These are phyloP conservation scores for Tachina fera DNA, from an alignment of 2,888 invertebrate species.

Conservation along the genomic window DNA sequence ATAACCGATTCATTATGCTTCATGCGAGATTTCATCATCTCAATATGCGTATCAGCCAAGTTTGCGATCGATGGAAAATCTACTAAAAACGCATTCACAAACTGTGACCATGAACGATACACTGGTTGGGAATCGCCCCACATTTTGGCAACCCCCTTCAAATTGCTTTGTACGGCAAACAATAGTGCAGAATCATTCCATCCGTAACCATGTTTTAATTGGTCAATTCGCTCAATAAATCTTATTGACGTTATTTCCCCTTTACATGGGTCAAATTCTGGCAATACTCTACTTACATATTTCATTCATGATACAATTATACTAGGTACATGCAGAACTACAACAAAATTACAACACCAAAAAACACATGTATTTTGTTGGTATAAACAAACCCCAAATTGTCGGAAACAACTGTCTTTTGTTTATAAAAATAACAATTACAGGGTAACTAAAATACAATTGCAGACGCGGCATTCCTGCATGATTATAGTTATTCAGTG, in stretches of 20 bases:
- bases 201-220: slow-evolving; percentile 53
- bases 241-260: slow-evolving; percentile 26
- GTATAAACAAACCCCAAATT: too few species aligned
- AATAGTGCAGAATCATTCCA: slow-evolving; percentile 58
- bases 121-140: slow-evolving; percentile 62
- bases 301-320: slow-evolving; percentile 8
- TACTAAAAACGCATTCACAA: slow-evolving; percentile 24
- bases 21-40: slow-evolving; percentile 43
- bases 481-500: too few species aligned
- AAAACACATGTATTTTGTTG: too few species aligned
- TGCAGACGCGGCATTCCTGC: too few species aligned
- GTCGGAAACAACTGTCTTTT: too few species aligned
- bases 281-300: slow-evolving; percentile 41
- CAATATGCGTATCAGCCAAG: slow-evolving; percentile 57
- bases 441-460: too few species aligned
- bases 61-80: slow-evolving; percentile 59
- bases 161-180: slow-evolving; percentile 29
- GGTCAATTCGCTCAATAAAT: slow-evolving; percentile 56
- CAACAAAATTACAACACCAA: too few species aligned
- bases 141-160: slow-evolving; percentile 56
- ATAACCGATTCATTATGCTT: background rate
- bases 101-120: slow-evolving; percentile 54
- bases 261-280: slow-evolving; percentile 44
- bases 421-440: too few species aligned
- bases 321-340: too few species aligned